These are phyloP conservation scores for Pocota personata DNA, from an alignment of 2,888 invertebrate species.

Conservation along the genomic window DNA sequence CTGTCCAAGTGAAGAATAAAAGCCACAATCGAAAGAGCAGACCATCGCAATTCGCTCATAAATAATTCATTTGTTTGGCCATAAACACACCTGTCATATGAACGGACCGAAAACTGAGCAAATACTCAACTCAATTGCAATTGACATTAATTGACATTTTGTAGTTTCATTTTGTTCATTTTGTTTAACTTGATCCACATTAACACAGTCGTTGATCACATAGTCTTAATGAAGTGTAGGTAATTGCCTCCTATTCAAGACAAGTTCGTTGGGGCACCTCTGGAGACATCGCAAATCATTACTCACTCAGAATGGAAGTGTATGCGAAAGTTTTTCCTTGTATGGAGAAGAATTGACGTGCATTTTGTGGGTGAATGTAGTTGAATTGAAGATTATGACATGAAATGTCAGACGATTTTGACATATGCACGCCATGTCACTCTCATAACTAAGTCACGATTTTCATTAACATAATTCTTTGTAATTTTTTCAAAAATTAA, in stretches of 20 bases:
- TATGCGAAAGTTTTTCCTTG: slow-evolving; percentile 61
- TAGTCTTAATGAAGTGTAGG: slow-evolving; percentile 54
- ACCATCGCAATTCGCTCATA: slow-evolving; percentile 50
- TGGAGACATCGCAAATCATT: slow-evolving; percentile 42
- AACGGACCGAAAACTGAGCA: slow-evolving; percentile 28
- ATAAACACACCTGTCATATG: slow-evolving; percentile 58
- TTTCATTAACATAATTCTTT: slow-evolving; percentile 63
- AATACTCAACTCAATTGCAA: slow-evolving; percentile 62
- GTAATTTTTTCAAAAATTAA: slow-evolving; percentile 52
- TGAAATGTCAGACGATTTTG: slow-evolving; percentile 58
- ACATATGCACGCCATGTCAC: slow-evolving; percentile 42
- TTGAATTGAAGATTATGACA: slow-evolving; percentile 61
- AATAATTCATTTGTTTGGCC: slow-evolving; percentile 58
- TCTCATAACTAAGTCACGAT: slow-evolving; percentile 66
- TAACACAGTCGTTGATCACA: slow-evolving; percentile 44
- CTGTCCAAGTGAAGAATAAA: slow-evolving; percentile 54
- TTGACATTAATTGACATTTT: slow-evolving; percentile 70
- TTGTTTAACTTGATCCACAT: slow-evolving; percentile 59
- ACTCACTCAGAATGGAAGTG: slow-evolving; percentile 58
- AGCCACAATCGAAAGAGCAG: slow-evolving; percentile 18
- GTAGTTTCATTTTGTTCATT: slow-evolving; percentile 45
- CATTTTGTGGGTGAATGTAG: slow-evolving; percentile 60
- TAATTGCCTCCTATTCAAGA: slow-evolving; percentile 52
- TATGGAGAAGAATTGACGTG: slow-evolving; percentile 52
- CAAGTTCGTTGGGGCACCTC: slow-evolving; percentile 5